phyloP scores from a whole-genome alignment of 2,113 vertebrate genomes.

The Bettongia penicillata region DNA sequence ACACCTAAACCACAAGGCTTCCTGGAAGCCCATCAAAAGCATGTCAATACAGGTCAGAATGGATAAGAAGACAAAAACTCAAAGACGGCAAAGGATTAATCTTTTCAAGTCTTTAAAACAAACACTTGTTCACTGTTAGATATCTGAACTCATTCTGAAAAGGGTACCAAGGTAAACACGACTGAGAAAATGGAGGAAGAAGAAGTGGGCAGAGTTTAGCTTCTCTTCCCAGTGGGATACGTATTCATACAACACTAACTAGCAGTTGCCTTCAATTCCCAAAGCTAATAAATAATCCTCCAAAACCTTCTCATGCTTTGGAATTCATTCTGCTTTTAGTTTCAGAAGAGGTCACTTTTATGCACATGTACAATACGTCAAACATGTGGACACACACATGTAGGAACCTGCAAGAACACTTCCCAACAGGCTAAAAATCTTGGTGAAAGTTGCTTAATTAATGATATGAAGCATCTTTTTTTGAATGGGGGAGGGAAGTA shows the following conservation, averaged over 20 bases:
- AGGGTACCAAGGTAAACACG: background rate
- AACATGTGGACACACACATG: background rate
- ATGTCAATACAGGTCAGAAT: background rate
- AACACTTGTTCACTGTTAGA: background rate
- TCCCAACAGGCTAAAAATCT: background rate
- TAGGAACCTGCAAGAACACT: background rate
- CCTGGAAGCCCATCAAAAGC: conserved; percentile 41
- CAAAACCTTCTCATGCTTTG: background rate
- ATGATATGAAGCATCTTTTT: accelerated
- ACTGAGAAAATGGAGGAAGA: background rate
- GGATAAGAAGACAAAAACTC: background rate
- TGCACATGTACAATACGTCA: background rate
- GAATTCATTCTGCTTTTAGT: conserved; percentile 40
- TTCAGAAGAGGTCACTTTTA: conserved; percentile 30
- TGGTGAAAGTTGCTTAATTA: accelerated
- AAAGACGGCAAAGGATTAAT: background rate
- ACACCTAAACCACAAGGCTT: background rate
- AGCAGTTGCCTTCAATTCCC: conserved; percentile 26
- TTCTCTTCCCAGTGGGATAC: background rate
- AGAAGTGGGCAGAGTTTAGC: accelerated
- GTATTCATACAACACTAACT: background rate
- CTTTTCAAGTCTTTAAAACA: conserved; percentile 11
- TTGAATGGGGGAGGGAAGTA: accelerated
- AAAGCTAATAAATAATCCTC: conserved; percentile 41
- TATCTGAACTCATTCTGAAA: background rate